These are phyloP conservation scores for Euplagia quadripunctaria DNA, from an alignment of 2,888 invertebrate genomes.

Conservation along the genomic window DNA sequence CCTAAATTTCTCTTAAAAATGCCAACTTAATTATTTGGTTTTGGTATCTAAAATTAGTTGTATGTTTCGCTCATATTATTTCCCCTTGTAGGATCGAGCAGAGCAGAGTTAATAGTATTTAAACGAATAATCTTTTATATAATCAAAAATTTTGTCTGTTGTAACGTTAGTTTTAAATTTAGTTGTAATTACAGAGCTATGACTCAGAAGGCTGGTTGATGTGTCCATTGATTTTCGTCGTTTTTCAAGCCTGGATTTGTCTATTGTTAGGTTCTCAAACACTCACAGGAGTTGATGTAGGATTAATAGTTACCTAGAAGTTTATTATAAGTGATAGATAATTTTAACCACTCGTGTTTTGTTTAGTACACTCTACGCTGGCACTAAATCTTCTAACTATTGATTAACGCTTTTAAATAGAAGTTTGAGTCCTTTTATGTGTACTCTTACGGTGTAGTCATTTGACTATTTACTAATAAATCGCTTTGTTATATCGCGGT, in stretches of 20 bases:
- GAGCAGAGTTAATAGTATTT: slow-evolving; percentile 39
- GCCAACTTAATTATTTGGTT: slow-evolving; percentile 30
- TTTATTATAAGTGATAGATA: slow-evolving; percentile 44
- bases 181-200: slow-evolving; percentile 71
- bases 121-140: slow-evolving; percentile 43
- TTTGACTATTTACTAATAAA: slow-evolving; percentile 71
- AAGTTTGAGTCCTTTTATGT: slow-evolving; percentile 27
- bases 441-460: slow-evolving; percentile 65
- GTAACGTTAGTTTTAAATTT: slow-evolving; percentile 69
- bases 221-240: slow-evolving; percentile 74
- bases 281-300: slow-evolving; percentile 37
- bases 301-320: slow-evolving; percentile 49
- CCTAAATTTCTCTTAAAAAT: slow-evolving; percentile 26
- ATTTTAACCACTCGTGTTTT: slow-evolving; percentile 41
- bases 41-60: slow-evolving; percentile 33
- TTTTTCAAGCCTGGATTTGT: slow-evolving; percentile 48
- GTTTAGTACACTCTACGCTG: slow-evolving; percentile 24
- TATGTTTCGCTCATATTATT: slow-evolving; percentile 23
- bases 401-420: slow-evolving; percentile 40
- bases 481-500: slow-evolving; percentile 80
- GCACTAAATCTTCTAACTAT: slow-evolving; percentile 38
- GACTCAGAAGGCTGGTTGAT: slow-evolving; percentile 82
- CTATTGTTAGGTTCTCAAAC: slow-evolving; percentile 45
- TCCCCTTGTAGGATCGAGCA: slow-evolving; percentile 17
- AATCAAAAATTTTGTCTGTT: slow-evolving; percentile 63